Conservation (phyloP, 2,113 vertebrate species). For the Chloropsis hardwickii region DNA sequence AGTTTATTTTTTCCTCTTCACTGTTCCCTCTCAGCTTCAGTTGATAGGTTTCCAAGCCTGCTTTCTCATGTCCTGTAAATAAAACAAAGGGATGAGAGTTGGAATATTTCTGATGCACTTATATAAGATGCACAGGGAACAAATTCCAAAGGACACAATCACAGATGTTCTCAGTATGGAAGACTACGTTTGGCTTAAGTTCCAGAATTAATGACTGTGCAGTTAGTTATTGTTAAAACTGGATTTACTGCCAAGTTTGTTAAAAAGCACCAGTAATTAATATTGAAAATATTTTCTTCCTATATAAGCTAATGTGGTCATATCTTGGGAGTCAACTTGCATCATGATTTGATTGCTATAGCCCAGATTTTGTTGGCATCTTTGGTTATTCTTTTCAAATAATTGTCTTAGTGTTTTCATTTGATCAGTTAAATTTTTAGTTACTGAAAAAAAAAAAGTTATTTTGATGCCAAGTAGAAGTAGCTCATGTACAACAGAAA, state of each 20-base stretch:
- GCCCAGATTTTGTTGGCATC: background rate
- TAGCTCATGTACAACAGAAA: background rate
- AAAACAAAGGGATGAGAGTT: conserved; percentile 39
- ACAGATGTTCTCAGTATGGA: conserved; percentile 51
- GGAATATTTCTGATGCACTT: conserved; percentile 18
- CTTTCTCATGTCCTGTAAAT: conserved; percentile 30
- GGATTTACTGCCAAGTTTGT: conserved; percentile 29
- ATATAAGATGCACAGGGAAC: conserved; percentile 22
- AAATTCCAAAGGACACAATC: conserved; percentile 40
- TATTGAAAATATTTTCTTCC: conserved; percentile 34
- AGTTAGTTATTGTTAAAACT: conserved; percentile 51
- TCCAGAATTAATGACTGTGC: conserved; percentile 49
- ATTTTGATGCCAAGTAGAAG: background rate
- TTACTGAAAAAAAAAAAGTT: background rate
- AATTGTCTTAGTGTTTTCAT: conserved; percentile 4
- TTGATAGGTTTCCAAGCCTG: conserved; percentile 17
- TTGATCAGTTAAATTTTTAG: conserved; percentile 12
- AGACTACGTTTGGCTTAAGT: conserved; percentile 46
- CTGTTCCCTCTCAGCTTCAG: background rate
- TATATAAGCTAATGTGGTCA: background rate
- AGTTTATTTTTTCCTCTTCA: background rate
- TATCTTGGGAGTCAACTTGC: background rate
- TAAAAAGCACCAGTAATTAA: conserved; percentile 41
- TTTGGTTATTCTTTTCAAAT: background rate
- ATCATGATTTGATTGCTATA: background rate